Percentiles rank a stretch among this genome's conserved stretches.
These are phyloP conservation scores for Eupeodes corollae DNA, from an alignment of 1,140 invertebrate species.

Conservation along the genomic window DNA sequence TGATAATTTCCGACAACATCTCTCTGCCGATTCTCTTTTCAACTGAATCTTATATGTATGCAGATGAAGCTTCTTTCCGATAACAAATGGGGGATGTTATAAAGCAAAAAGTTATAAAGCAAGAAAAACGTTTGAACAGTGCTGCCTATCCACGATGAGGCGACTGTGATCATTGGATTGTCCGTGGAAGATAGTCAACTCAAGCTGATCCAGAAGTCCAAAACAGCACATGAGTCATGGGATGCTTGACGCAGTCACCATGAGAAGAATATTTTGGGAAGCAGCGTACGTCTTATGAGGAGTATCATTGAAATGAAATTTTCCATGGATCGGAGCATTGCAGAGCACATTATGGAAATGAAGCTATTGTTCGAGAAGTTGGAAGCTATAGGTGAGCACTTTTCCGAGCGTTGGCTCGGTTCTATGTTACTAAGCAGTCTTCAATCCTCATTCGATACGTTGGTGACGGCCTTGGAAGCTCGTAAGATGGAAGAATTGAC, in stretches of 20 bases:
- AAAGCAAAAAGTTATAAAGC: no score
- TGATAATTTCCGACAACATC: no score
- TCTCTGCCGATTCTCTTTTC: no score
- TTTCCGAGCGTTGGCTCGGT: constrained; percentile 8
- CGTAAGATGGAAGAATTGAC: constrained; percentile 8
- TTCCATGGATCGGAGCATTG: constrained; percentile 9
- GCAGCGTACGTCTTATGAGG: no score
- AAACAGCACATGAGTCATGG: constrained; percentile 9
- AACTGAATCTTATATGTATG: no score
- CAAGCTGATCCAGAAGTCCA: constrained; percentile 5
- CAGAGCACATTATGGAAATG: constrained; percentile 12
- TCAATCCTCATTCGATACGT: no score
- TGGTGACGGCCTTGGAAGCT: constrained; percentile 12
- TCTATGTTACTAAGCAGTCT: constrained; percentile 11
- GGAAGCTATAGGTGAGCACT: no score
- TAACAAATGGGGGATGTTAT: no score
- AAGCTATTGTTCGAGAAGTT: no score
- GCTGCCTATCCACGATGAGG: no score
- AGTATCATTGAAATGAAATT: constrained; percentile 8
- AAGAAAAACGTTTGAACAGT: no score
- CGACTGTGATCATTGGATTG: constrained; percentile 7
- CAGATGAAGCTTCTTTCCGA: no score
- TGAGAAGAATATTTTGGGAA: constrained; percentile 11
- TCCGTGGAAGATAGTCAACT: constrained; percentile 8
- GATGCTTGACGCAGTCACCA: constrained; percentile 8